Base-by-base conservation (phyloP, 2,113 vertebrate species). In the Petrocephalus microphthalmus region DNA sequence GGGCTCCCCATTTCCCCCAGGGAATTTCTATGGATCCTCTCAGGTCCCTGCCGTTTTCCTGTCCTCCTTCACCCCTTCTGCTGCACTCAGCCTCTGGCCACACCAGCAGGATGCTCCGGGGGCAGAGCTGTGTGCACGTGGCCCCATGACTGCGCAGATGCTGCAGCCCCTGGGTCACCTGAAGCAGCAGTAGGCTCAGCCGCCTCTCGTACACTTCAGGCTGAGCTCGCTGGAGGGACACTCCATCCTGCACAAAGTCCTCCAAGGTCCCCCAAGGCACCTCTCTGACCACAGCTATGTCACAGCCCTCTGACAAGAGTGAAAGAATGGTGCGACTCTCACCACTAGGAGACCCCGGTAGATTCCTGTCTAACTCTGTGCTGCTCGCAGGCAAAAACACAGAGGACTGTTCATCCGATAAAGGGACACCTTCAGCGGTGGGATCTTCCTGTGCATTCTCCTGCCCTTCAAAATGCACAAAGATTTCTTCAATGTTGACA, bases 101-200 rank as follows among this genome's bases (percentile, higher is more conserved):
- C 78, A 92, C 92, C 87, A 97, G 90, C 86, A 96, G 92, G 87
- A 97, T 90, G 89, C 93, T 94, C 87, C 92, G 91, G 0, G 94
- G 94, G 54, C 90, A 91, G 33, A 97, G 92, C 54, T 94, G 91
- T 0, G 90, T 89, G 54, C 91, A 91, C 1, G 57, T 87, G 7
- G 71, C 19, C 0, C 91, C 90, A 29, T 90, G 89, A 2, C 5
- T 56, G 74, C 57, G 93, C 86, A 97, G 94, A 78, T 94, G 91
- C 87, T 95, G 94, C 82, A 95, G 91, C 45, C 95, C 96, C 0
- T 56, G 15, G 78, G 95, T 92, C 53, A 96, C 90, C 94, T 97
- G 97, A 89, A 97, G 94, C 33, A 97, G 86, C 88, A 97, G 91
- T 78, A 96, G 91, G 52, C 96, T 95, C 42, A 93, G 87, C 29